Percentiles rank a stretch among this genome's conserved stretches.
These are phyloP conservation scores for Percopsis omiscomaycus DNA, from an alignment of 2,797 vertebrate genomes.

Conservation along the genomic window DNA sequence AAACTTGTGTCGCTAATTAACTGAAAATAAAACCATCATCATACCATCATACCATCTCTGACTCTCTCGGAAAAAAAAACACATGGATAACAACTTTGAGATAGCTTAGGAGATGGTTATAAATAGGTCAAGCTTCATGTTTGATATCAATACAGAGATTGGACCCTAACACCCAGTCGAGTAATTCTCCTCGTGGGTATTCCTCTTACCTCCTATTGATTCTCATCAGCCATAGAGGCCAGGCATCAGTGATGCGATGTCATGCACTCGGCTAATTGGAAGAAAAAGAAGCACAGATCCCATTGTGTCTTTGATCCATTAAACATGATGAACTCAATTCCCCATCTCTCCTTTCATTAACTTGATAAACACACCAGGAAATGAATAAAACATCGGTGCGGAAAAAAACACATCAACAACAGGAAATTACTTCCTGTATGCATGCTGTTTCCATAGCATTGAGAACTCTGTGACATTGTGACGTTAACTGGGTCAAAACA, in stretches of 20 bases:
- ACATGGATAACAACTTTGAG: no score
- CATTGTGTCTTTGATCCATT: constrained; percentile 68
- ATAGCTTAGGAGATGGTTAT: not conserved
- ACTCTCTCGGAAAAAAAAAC: no score
- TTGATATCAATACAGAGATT: not conserved
- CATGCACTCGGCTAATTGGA: constrained; percentile 53
- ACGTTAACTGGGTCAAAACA: constrained; percentile 4
- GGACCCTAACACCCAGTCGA: constrained; percentile 2
- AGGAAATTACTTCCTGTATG: constrained; percentile 28
- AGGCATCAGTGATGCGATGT: constrained; percentile 16
- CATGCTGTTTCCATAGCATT: no score
- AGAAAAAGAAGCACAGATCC: constrained; percentile 43
- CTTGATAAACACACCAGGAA: constrained; percentile 44
- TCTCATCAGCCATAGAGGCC: constrained; percentile 11
- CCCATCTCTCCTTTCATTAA: constrained; percentile 54
- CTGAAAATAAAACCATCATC: no score
- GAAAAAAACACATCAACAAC: constrained; percentile 43
- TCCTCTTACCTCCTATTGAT: constrained; percentile 23
- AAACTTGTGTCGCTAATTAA: no score
- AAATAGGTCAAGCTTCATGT: constrained; percentile 8
- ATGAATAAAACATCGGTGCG: constrained; percentile 54
- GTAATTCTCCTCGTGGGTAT: not conserved
- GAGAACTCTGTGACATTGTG: not conserved
- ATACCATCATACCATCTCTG: no score
- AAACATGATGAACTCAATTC: constrained; percentile 58